These are phyloP conservation scores for Paguma larvata DNA, from an alignment of 2,797 vertebrate genomes.

Conservation along the genomic window DNA sequence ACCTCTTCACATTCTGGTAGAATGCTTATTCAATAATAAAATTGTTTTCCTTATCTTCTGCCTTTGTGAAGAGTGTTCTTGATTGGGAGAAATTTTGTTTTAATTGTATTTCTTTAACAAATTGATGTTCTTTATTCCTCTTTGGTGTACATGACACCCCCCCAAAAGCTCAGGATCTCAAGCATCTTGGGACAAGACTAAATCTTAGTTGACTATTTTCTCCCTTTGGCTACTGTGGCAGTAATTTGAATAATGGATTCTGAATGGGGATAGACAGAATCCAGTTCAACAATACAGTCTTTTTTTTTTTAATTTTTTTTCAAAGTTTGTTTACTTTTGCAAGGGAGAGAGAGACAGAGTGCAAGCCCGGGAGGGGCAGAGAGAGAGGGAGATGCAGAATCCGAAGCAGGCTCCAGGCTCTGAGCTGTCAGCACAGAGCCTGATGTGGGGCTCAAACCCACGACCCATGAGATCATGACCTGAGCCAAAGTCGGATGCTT, in stretches of 20 bases:
- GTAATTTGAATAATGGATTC: neutral
- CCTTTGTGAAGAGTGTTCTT: neutral
- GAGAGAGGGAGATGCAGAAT: no score
- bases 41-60: neutral
- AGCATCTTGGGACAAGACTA: neutral
- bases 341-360: no score
- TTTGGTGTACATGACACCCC: fast-evolving
- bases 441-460: no score
- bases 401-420: no score
- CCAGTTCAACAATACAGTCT: neutral
- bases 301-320: no score
- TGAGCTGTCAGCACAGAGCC: no score
- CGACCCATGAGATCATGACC: no score
- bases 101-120: neutral
- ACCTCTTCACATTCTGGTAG: neutral
- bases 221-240: neutral
- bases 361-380: no score
- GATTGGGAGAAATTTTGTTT: neutral
- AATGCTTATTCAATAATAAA: neutral
- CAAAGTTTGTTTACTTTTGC: no score
- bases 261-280: neutral
- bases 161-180: neutral
- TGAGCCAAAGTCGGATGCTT: no score
- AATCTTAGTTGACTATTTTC: neutral
- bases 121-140: neutral